Evolutionary conservation across 1,140 invertebrate genomes (phyloP).

Genomic region (Apis laboriosa): DNA sequence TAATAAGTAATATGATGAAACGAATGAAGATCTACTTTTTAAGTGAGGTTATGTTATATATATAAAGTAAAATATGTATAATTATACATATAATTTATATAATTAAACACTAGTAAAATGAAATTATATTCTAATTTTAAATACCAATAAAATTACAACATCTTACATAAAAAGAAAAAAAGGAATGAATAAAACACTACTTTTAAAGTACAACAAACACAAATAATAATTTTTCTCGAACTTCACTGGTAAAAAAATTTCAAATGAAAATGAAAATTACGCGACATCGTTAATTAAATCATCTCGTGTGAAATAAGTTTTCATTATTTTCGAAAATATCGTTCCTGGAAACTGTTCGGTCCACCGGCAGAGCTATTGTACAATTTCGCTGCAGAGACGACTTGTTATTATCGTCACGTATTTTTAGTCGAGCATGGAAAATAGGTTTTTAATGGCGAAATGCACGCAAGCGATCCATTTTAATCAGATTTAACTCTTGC

Average conservation of each 20-base stretch:
- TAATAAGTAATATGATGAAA: too few relatives aligned
- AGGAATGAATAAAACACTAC: too few relatives aligned
- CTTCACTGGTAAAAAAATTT: background rate
- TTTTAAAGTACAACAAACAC: too few relatives aligned
- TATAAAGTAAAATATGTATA: too few relatives aligned
- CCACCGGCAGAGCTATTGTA: background rate
- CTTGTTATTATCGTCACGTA: constrained; percentile 23
- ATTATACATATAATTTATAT: too few relatives aligned
- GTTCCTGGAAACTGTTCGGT: background rate
- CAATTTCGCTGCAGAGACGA: background rate
- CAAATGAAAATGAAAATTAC: background rate
- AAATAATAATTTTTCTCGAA: too few relatives aligned
- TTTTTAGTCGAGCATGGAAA: constrained; percentile 7
- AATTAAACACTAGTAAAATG: too few relatives aligned
- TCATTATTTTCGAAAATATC: background rate
- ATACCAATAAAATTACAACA: too few relatives aligned
- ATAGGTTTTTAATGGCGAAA: constrained; percentile 22
- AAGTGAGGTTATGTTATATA: too few relatives aligned
- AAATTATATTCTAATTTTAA: too few relatives aligned
- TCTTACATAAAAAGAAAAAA: too few relatives aligned
- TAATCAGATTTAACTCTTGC: background rate
- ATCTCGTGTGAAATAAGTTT: background rate
- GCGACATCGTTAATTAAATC: background rate
- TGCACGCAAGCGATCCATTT: constrained; percentile 15
- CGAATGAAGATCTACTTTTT: too few relatives aligned